Conservation (phyloP, 2,797 vertebrate genomes). For the Myioborus miniatus region DNA sequence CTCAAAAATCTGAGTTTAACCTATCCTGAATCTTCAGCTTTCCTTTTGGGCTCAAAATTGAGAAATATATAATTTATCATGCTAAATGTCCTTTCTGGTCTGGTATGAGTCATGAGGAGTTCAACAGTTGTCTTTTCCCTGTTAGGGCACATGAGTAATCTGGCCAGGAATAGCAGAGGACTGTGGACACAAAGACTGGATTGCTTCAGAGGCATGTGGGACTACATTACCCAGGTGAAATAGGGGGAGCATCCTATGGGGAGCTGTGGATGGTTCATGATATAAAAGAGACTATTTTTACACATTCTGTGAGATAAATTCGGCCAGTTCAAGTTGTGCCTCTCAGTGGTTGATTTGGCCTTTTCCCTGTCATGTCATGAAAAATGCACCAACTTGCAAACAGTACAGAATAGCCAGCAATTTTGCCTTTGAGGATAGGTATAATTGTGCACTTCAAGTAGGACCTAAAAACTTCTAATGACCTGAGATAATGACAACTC, state of each 20-base stretch:
- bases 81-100: neutral
- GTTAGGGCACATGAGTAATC: neutral
- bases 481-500: neutral
- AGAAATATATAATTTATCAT: neutral
- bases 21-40: neutral
- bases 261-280: neutral
- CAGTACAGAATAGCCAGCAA: neutral
- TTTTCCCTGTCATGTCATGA: neutral
- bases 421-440: neutral
- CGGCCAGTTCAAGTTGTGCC: neutral
- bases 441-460: neutral
- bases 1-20: neutral
- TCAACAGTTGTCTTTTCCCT: neutral
- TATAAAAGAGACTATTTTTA: neutral
- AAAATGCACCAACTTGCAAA: neutral
- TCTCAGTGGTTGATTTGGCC: neutral
- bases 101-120: neutral
- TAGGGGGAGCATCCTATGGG: neutral
- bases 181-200: neutral
- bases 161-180: neutral
- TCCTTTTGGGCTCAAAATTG: neutral
- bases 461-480: neutral
- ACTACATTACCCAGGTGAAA: neutral
- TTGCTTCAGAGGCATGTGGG: accelerated
- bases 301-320: neutral